Conservation (phyloP, 2,113 vertebrate species). For the Struthio camelus region DNA sequence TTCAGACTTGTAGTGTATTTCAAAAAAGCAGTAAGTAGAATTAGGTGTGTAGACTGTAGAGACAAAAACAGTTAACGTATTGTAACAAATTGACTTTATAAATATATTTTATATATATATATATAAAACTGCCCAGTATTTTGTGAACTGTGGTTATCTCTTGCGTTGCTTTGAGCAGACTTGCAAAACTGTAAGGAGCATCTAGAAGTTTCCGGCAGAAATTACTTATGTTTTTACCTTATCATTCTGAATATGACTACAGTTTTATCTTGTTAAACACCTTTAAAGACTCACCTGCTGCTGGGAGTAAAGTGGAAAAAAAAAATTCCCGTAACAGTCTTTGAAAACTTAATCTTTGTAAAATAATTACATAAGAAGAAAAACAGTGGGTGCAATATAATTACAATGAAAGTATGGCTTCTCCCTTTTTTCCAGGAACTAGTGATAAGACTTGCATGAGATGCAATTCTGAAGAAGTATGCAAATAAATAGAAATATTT, state of each 20-base stretch:
- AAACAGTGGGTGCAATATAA: constrained; percentile 42
- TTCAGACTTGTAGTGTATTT: not conserved
- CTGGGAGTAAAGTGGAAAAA: not conserved
- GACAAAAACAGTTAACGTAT: not conserved
- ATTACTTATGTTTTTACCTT: not conserved
- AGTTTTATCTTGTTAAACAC: constrained; percentile 52
- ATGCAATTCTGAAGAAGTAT: not conserved
- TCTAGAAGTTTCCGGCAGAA: constrained; percentile 22
- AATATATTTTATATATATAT: too few relatives aligned
- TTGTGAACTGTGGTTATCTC: not conserved
- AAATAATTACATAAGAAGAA: constrained; percentile 45
- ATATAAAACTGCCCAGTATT: not conserved
- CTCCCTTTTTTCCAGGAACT: not conserved
- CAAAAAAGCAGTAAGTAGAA: not conserved
- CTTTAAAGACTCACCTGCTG: constrained; percentile 51
- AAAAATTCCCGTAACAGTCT: constrained; percentile 21
- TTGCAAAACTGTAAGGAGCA: not conserved
- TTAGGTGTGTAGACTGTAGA: not conserved
- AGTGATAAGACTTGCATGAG: not conserved
- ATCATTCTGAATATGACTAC: constrained; percentile 7
- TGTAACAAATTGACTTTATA: too few relatives aligned
- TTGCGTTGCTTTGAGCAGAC: not conserved
- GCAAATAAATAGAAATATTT: not conserved
- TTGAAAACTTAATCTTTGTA: constrained; percentile 63
- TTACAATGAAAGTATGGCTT: constrained; percentile 6